Evolutionary conservation across 2,797 vertebrate genomes (phyloP).

Genomic region (Thripadectes ignobilis): DNA sequence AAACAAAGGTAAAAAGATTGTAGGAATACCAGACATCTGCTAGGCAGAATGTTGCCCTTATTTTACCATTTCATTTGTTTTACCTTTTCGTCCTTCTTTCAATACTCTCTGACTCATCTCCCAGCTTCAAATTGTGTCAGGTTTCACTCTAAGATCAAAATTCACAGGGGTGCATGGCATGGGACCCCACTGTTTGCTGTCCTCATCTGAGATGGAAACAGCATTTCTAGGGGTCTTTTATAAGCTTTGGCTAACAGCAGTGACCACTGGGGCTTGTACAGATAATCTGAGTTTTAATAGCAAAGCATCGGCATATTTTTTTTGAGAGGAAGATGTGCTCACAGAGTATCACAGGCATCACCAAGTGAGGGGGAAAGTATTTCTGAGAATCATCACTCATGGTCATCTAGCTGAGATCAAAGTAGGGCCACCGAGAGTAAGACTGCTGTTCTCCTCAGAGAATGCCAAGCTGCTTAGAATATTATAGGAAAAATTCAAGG

Average conservation of each 20-base stretch:
- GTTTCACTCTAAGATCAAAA: neutral
- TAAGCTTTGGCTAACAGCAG: neutral
- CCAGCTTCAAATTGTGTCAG: neutral
- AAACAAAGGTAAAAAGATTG: conserved; percentile 20
- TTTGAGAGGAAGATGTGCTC: neutral
- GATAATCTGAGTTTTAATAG: neutral
- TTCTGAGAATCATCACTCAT: neutral
- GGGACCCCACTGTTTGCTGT: neutral
- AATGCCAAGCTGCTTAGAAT: neutral
- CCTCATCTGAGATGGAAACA: neutral
- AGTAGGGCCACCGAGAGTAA: neutral
- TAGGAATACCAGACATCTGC: neutral
- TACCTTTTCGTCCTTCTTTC: neutral
- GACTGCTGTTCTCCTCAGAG: neutral
- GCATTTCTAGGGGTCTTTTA: neutral
- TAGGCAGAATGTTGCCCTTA: neutral
- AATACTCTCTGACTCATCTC: neutral
- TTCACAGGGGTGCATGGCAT: neutral
- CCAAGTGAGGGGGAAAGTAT: fast-evolving
- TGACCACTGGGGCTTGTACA: neutral
- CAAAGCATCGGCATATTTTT: neutral
- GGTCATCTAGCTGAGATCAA: neutral
- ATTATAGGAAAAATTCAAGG: neutral
- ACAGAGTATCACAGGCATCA: neutral
- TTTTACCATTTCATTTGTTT: neutral